Conservation (phyloP, 1,140 invertebrate genomes). For the Luehdorfia chinensis region DNA sequence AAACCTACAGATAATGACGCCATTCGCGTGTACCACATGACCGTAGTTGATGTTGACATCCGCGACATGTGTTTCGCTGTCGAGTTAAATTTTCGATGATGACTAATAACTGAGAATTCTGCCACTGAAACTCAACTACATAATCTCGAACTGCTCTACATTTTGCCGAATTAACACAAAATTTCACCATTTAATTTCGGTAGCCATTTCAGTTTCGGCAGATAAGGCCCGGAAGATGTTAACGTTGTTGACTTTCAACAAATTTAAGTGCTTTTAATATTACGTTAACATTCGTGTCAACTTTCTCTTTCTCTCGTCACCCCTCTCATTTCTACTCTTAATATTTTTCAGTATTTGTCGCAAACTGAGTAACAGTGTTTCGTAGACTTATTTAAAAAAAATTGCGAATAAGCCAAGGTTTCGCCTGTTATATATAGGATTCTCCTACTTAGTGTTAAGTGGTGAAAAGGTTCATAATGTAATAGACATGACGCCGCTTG, state of each 20-base stretch:
- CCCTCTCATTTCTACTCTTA: too few relatives aligned
- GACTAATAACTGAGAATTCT: conserved; percentile 2
- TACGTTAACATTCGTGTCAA: too few relatives aligned
- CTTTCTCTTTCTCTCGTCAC: too few relatives aligned
- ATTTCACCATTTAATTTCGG: neutral
- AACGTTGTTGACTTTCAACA: conserved; percentile 11
- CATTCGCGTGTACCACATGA: conserved; percentile 4
- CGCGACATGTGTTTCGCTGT: neutral
- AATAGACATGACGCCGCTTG: too few relatives aligned
- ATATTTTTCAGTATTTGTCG: too few relatives aligned
- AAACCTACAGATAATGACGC: conserved; percentile 5
- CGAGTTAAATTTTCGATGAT: conserved; percentile 7
- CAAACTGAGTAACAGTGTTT: too few relatives aligned
- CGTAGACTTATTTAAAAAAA: too few relatives aligned
- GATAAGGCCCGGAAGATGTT: conserved; percentile 5
- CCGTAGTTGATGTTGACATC: conserved; percentile 1
- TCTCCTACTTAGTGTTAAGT: too few relatives aligned
- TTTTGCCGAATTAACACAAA: conserved; percentile 10
- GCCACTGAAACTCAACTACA: conserved; percentile 4
- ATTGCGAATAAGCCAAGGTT: too few relatives aligned
- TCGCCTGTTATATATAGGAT: too few relatives aligned
- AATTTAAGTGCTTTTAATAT: conserved; percentile 3
- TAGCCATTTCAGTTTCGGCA: conserved; percentile 5
- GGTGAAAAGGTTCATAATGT: too few relatives aligned
- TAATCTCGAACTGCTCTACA: conserved; percentile 3